These are phyloP conservation scores for Scaptomyza graminum DNA, from an alignment of 1,140 invertebrate species.

Conservation along the genomic window DNA sequence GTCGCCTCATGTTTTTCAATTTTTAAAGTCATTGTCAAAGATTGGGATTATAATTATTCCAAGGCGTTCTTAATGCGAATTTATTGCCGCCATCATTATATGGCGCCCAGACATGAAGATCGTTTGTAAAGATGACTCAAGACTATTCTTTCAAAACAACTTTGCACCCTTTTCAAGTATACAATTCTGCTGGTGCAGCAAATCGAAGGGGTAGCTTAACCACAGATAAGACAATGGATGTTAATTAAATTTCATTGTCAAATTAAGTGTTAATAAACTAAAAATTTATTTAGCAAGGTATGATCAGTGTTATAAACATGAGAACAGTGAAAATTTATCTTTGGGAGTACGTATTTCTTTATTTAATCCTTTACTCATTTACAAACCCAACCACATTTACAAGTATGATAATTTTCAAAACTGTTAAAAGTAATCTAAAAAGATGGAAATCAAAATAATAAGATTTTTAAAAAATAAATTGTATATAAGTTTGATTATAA, in stretches of 20 bases:
- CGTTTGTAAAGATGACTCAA: constrained; percentile 67
- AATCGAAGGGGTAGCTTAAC: constrained; percentile 2
- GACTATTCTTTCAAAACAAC: constrained; percentile 59
- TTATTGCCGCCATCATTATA: constrained; percentile 73
- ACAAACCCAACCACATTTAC: too few relatives aligned
- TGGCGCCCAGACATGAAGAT: constrained; percentile 64
- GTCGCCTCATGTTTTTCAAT: constrained; percentile 8
- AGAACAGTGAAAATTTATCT: background rate
- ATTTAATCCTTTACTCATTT: too few relatives aligned
- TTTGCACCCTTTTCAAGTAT: constrained; percentile 55
- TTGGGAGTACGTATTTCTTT: too few relatives aligned
- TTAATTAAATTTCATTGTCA: constrained; percentile 67
- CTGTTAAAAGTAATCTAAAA: too few relatives aligned
- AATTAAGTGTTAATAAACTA: constrained; percentile 32
- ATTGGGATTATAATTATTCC: constrained; percentile 17
- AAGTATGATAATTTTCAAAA: too few relatives aligned
- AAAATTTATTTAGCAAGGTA: constrained; percentile 26
- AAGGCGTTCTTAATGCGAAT: constrained; percentile 78
- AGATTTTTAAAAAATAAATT: too few relatives aligned
- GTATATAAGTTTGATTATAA: too few relatives aligned
- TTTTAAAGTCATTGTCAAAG: constrained; percentile 47
- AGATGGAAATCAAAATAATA: too few relatives aligned
- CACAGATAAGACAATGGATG: constrained; percentile 65
- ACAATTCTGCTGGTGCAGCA: constrained; percentile 59
- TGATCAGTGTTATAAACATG: background rate